These are phyloP conservation scores for Pavo muticus DNA, from an alignment of 2,113 vertebrate genomes.

Conservation along the genomic window DNA sequence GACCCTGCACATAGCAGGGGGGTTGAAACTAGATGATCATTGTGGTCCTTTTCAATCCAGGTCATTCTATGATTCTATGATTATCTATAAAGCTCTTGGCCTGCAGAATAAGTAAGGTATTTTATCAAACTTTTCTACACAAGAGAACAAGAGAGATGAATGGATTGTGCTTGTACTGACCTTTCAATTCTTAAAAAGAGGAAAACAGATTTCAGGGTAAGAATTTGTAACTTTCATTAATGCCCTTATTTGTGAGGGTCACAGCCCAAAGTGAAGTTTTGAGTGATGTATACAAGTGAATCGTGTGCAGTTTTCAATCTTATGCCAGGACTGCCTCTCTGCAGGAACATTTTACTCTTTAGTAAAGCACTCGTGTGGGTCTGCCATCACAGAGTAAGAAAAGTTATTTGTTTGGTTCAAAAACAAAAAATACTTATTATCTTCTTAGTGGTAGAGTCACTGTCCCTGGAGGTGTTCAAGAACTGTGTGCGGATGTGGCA, in stretches of 20 bases:
- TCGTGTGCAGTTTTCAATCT: accelerated
- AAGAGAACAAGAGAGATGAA: not conserved
- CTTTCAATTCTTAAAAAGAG: not conserved
- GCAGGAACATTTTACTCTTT: not conserved
- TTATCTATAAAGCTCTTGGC: not conserved
- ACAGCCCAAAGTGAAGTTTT: accelerated
- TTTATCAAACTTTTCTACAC: not conserved
- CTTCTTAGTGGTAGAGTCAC: not conserved
- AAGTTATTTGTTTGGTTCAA: not conserved
- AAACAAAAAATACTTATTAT: not conserved
- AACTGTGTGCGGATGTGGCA: too few species aligned
- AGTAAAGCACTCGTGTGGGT: not conserved
- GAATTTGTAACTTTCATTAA: not conserved
- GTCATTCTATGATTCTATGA: too few species aligned
- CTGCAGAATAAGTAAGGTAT: not conserved
- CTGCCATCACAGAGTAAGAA: not conserved
- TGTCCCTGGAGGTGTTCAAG: too few species aligned
- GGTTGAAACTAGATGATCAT: too few species aligned
- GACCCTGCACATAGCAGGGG: too few species aligned
- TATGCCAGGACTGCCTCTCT: too few species aligned
- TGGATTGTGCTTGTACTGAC: not conserved
- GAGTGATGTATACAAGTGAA: not conserved
- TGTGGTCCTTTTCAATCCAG: too few species aligned
- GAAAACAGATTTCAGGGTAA: not conserved
- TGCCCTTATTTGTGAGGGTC: not conserved